Percentiles rank a stretch among this genome's conserved stretches.
These are phyloP conservation scores for Ptychochromis oligacanthus DNA, from an alignment of 2,113 vertebrate species.

Conservation along the genomic window DNA sequence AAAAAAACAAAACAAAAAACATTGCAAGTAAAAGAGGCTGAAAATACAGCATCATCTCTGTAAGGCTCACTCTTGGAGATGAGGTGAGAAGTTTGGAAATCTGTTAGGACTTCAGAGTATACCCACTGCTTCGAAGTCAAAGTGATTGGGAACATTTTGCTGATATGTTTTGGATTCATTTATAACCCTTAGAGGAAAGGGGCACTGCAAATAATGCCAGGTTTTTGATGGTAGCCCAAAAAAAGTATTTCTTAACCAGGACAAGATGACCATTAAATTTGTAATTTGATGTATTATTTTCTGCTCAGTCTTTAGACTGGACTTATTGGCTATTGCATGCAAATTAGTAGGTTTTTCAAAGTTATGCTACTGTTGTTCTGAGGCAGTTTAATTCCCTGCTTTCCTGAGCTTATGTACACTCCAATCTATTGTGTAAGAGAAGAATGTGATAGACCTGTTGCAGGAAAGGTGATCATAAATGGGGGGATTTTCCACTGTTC, in stretches of 20 bases:
- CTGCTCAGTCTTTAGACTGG: not conserved
- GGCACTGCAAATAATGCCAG: not conserved
- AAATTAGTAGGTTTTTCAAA: slow-evolving; percentile 17
- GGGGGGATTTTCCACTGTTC: slow-evolving; percentile 1
- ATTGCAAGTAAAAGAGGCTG: too few species aligned
- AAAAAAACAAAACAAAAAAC: not conserved
- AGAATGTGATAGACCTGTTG: not conserved
- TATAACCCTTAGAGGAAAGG: not conserved
- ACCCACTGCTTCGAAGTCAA: not conserved
- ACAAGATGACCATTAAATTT: too few species aligned
- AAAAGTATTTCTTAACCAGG: not conserved
- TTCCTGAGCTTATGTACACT: not conserved
- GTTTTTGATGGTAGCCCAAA: not conserved
- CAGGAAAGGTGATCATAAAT: slow-evolving; percentile 44
- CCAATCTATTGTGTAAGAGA: slow-evolving; percentile 18
- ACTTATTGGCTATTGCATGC: not conserved
- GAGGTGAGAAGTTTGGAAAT: too few species aligned
- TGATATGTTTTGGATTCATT: not conserved
- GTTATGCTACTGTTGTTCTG: slow-evolving; percentile 5
- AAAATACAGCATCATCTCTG: too few species aligned
- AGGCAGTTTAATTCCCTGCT: slow-evolving; percentile 23
- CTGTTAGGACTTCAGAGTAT: too few species aligned
- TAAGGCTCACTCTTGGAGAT: too few species aligned
- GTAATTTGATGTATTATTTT: too few species aligned
- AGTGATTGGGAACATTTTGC: not conserved